These are phyloP conservation scores for Panopea generosa DNA, from an alignment of 2,888 invertebrate genomes.

Conservation along the genomic window DNA sequence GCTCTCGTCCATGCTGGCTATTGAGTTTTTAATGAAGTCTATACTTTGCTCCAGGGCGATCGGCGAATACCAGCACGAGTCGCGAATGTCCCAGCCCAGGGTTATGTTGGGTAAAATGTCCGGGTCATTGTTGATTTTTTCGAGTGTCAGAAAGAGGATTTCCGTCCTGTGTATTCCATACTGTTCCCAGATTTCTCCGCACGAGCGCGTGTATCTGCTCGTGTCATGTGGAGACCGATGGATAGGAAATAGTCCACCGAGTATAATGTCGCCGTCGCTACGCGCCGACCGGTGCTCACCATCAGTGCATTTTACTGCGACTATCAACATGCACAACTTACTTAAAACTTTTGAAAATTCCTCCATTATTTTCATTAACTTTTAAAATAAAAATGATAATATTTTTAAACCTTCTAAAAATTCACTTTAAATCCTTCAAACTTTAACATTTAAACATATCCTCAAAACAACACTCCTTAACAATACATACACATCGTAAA, in stretches of 20 bases:
- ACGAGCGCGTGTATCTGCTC: conserved; percentile 85
- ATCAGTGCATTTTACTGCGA: background rate
- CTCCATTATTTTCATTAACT: too few relatives aligned
- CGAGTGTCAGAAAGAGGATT: conserved; percentile 84
- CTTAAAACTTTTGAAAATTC: too few relatives aligned
- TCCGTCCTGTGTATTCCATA: conserved; percentile 92
- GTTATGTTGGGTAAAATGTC: conserved; percentile 87
- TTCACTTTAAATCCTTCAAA: too few relatives aligned
- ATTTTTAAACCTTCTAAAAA: too few relatives aligned
- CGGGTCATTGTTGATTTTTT: conserved; percentile 87
- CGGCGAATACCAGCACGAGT: conserved; percentile 93
- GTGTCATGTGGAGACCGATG: conserved; percentile 86
- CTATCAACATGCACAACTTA: too few relatives aligned
- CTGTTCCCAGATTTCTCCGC: conserved; percentile 89
- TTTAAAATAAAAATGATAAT: too few relatives aligned
- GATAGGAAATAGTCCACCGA: conserved; percentile 87
- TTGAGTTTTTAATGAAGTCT: conserved; percentile 90
- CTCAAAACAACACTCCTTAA: too few relatives aligned
- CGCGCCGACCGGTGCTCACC: conserved; percentile 64
- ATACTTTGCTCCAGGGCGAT: conserved; percentile 92
- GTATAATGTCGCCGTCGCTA: conserved; percentile 87
- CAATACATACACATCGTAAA: too few relatives aligned
- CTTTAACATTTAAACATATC: too few relatives aligned
- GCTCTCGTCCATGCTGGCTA: conserved; percentile 72
- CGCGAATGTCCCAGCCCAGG: conserved; percentile 90